Base-by-base conservation (phyloP, 2,888 invertebrate species). In the Sarcophaga subvicina region DNA sequence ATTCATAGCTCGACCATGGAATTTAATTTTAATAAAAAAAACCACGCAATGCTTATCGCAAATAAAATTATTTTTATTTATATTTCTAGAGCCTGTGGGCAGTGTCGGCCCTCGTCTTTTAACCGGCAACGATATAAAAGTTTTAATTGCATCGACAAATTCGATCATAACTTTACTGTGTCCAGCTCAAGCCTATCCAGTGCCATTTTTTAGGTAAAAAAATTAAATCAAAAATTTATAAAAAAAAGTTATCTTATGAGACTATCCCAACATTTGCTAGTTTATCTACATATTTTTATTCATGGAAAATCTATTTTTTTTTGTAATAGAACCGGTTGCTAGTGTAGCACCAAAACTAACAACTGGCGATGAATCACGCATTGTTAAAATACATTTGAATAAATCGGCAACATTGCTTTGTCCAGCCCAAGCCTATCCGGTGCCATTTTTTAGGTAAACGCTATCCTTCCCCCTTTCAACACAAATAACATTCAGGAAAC, bases 161-260 rank as follows among this genome's bases (percentile, higher is more conserved):
- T 91, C 93, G 88, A 93, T 94, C 90, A 94, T 95, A 89, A 95
- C 95, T 81, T 91, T 96, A 88, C 94, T 96, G 88, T 96, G 96
- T 91, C 95, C 96, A 67, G 96, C 96, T 89, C 96, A 96, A 93
- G 95, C 96, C 88, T 96, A 94, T 93, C 96, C 96, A 82, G 95
- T 96, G 90, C 96, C 96, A 80, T 93, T 95, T 92, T 96, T 95
- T 95, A 95, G 96, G 96, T 96, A 95, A 89, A 22, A 37, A 22
- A 37, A 1, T 49, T 37, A 27, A 59, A 45, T 1, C 37, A 59
- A 54, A 45, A 27, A 71, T 59, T 0, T 67, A 5, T 37, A 66
- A 3, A 27, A 27, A 17, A 20, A 4, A 22, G 47, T 17, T 4
- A 10, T 22, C n/a, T 59, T 54, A 25, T 69, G 25, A 45, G 25